Base-by-base conservation (phyloP, 2,888 invertebrate species). In the Ptychoptera albimana region DNA sequence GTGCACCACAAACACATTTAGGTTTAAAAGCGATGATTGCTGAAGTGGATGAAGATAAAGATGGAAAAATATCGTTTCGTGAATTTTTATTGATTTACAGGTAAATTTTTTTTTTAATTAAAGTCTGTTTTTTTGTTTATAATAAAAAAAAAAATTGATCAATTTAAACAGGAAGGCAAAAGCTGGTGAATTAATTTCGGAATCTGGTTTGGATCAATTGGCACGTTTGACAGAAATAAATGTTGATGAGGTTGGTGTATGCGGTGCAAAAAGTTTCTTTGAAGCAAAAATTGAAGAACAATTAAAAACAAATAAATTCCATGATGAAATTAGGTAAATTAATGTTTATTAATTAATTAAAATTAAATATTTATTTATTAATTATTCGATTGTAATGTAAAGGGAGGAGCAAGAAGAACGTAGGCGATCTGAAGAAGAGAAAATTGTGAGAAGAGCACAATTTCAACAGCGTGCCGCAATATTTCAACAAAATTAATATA, bases 201-300 rank as follows among this genome's bases (percentile, higher is more conserved):
- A 88, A 58, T 89, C 89, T 11, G 93, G 92, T 1, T 70, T 96
- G 44, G 80, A 79, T 49, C 83, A 89, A 50, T 66, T 94, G 54
- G 93, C 92, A 8, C 74, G 80, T 51, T 68, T 93, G 30, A 85
- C 88, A 7, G 93, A 93, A 68, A 84, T 94, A 47, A 82, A 91
- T 59, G 93, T 94, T 0, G 88, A 91, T 51, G 82, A 89, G 69
- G 91, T 91, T 14, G 94, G 94, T 1, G 94, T 94, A 0, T 83
- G 82, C 50, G 94, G 92, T 11, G 94, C 94, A 32, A 93, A 93
- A 62, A 81, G 83, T 59, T 94, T 94, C 70, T 94, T 94, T 59
- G 91, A 93, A 70, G 89, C 92, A 0, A 94, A 94, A 79, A 93
- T 94, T 55, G 85, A 85, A 57, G 83, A 89, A 57, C 74, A 89